These are phyloP conservation scores for Sigmodon hispidus DNA, from an alignment of 2,113 vertebrate genomes.

Conservation along the genomic window DNA sequence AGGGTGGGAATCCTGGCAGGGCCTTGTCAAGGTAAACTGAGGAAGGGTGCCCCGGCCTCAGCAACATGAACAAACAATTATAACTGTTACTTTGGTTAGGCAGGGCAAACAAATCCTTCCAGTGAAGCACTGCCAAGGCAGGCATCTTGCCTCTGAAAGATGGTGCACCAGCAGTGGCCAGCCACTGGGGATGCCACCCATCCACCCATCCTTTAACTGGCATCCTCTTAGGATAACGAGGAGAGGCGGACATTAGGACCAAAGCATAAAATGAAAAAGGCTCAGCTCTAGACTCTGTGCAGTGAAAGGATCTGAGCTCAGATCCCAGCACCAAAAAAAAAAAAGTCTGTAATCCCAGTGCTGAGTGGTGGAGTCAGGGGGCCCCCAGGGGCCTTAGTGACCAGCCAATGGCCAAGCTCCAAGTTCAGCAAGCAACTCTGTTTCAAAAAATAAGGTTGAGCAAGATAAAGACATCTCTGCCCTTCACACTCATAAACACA, in stretches of 20 bases:
- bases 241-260: neutral
- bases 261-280: neutral
- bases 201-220: neutral
- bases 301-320: neutral
- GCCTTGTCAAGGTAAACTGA: neutral
- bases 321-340: neutral
- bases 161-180: neutral
- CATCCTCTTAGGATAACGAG: neutral
- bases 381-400: too few relatives aligned
- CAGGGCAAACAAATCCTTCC: neutral
- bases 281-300: neutral
- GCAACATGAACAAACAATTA: neutral
- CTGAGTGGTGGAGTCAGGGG: neutral
- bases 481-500: neutral
- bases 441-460: neutral
- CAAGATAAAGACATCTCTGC: neutral
- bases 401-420: neutral
- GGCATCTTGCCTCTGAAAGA: neutral
- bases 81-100: neutral
- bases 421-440: too few relatives aligned
- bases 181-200: neutral
- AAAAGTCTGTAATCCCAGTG: neutral
- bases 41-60: neutral
- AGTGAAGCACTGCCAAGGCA: neutral
- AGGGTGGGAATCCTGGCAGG: neutral